A percentile compares a stretch with the other conserved stretches of the same genome.
phyloP scores from a whole-genome alignment of 30 jellyfish, hydroid and myxozoan genomes.

The Chironex yamaguchii region DNA sequence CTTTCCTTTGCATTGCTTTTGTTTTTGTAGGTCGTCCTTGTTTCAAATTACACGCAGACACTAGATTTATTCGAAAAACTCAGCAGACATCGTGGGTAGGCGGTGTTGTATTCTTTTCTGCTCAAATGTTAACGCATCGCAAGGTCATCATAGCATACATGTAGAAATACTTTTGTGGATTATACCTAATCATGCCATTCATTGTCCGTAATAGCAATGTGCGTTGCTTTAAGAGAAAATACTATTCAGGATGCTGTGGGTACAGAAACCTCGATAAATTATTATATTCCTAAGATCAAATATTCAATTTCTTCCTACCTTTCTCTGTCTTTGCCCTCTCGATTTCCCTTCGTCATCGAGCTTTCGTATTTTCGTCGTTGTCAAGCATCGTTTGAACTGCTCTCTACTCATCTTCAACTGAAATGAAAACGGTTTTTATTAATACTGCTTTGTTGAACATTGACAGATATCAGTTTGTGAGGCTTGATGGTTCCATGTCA shows the following conservation, averaged over 20 bases:
- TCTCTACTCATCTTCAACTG: background rate
- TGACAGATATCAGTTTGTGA: slow-evolving; percentile 79
- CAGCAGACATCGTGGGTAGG: slow-evolving; percentile 80
- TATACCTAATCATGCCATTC: too few relatives aligned
- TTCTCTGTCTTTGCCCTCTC: too few relatives aligned
- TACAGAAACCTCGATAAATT: too few relatives aligned
- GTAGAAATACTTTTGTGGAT: too few relatives aligned
- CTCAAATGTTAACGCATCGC: too few relatives aligned
- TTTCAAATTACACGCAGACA: slow-evolving; percentile 95
- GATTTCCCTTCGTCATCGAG: background rate
- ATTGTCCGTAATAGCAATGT: too few relatives aligned
- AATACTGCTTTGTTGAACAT: background rate
- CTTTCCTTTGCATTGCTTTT: background rate
- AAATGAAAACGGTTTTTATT: too few relatives aligned
- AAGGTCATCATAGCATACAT: too few relatives aligned
- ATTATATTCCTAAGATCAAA: too few relatives aligned
- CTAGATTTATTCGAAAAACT: slow-evolving; percentile 88
- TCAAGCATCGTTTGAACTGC: background rate
- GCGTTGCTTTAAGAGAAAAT: too few relatives aligned
- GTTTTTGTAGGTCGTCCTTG: slow-evolving; percentile 84
- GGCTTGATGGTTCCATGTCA: slow-evolving; percentile 96
- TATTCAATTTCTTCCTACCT: too few relatives aligned
- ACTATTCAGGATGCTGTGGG: too few relatives aligned
- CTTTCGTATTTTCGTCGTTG: background rate
- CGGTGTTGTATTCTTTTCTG: background rate